These are phyloP conservation scores for Festucalex cinctus DNA, from an alignment of 2,113 vertebrate genomes.

Conservation along the genomic window DNA sequence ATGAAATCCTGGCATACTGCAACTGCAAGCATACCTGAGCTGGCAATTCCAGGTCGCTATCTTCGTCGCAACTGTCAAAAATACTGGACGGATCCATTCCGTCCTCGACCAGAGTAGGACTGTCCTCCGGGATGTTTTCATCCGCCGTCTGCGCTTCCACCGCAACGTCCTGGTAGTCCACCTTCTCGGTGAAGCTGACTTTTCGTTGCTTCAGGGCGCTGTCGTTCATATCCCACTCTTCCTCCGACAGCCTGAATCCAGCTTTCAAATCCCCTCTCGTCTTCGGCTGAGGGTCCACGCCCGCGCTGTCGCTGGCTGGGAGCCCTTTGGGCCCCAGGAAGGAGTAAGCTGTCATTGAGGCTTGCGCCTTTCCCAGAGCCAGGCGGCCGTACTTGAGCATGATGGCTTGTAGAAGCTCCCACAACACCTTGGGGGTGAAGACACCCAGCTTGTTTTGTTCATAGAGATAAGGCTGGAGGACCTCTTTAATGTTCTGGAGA, in stretches of 20 bases:
- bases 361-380: constrained; percentile 58
- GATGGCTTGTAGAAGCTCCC: constrained; percentile 75
- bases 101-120: constrained; percentile 90
- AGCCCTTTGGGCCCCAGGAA: constrained; percentile 53
- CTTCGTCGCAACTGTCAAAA: constrained; percentile 87
- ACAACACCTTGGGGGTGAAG: constrained; percentile 75
- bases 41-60: constrained; percentile 75
- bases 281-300: constrained; percentile 34
- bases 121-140: constrained; percentile 83
- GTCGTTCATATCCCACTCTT: constrained; percentile 82
- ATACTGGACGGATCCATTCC: constrained; percentile 83
- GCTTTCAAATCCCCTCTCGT: constrained; percentile 76
- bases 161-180: constrained; percentile 66
- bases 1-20: no score
- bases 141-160: constrained; percentile 52
- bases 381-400: constrained; percentile 73
- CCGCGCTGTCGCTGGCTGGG: constrained; percentile 21
- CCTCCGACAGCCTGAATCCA: constrained; percentile 86
- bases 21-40: constrained; percentile 34
- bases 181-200: constrained; percentile 90
- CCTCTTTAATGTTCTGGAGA: constrained; percentile 91
- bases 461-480: constrained; percentile 90
- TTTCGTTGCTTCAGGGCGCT: constrained; percentile 84
- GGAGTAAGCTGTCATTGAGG: constrained; percentile 59
- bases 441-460: constrained; percentile 85